Evolutionary conservation across 2,113 vertebrate genomes (phyloP), one percentile per base, ranked within the genome.

Genomic region (Pelecanus crispus): DNA sequence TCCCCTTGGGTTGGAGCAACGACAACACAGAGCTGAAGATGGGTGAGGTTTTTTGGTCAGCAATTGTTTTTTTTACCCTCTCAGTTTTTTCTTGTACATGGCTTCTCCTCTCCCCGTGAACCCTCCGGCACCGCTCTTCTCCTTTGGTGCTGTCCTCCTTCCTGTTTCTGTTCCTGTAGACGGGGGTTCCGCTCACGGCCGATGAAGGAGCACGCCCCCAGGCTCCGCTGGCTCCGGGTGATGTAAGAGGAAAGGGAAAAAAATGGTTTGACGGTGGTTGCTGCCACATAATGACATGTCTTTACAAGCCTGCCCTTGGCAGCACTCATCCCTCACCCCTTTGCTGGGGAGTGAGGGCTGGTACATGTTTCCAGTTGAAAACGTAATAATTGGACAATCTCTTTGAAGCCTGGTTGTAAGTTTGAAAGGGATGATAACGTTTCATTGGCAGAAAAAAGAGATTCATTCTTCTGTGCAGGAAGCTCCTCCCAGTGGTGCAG

Each of bases 151-250:
- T 59, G 34, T 20, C 31, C 62, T 93, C 31, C 56, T 38, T 3
- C 5, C 32, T 10, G 55, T 11, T 77, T 49, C 62, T 38, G 31
- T 58, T 55, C 38, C 70, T 17, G 89, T 70, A 8, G 78, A 18
- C 6, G 0, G 6, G 9, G 34, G 34, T 34, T 66, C 18, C 2
- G 5, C 1, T 2, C 14, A 0, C 5, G 1, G 29, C 32, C 6
- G 0, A 4, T 2, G 17, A 4, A 7, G 0, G 2, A 15, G 28
- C 40, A 21, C 34, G 17, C 3, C 38, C 12, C 28, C 44, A 2
- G 65, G 49, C 38, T 70, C n/a, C 0, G 5, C 38, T 10, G 63
- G 19, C 10, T 3, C 7, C 0, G 4, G 16, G 3, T 4, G 70
- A 9, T 9, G 17, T 49, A 31, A 67, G 49, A 80, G n/a, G 26